Percentiles rank a stretch among this genome's conserved stretches.
These are phyloP conservation scores for Oxyura jamaicensis DNA, from an alignment of 2,113 vertebrate species.

Conservation along the genomic window DNA sequence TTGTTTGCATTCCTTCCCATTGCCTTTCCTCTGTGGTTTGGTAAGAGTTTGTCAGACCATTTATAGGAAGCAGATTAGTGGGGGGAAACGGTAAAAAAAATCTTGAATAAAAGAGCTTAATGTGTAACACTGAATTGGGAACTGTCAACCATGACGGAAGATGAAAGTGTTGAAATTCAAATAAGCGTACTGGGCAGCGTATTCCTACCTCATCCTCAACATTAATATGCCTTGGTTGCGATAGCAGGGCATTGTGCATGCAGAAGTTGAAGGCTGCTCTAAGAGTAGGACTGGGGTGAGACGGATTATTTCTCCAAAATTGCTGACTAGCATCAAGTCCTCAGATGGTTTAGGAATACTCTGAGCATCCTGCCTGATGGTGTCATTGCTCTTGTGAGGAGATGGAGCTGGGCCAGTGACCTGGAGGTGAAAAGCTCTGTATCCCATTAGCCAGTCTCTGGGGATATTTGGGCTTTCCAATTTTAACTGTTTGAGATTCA, in stretches of 20 bases:
- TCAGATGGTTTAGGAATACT: not conserved
- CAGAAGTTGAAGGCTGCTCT: not conserved
- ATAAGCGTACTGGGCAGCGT: not conserved
- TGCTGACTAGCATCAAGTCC: not conserved
- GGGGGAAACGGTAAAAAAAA: not conserved
- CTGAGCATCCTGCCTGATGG: not conserved
- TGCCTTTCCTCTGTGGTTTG: not conserved
- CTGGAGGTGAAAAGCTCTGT: conserved; percentile 1
- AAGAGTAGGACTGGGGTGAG: not conserved
- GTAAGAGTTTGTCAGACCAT: not conserved
- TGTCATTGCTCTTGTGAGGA: not conserved
- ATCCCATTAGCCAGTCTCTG: not conserved
- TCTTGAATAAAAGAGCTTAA: conserved; percentile 39
- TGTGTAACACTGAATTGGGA: not conserved
- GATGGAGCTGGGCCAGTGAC: conserved; percentile 30
- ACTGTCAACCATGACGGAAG: conserved; percentile 4
- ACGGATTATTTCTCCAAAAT: not conserved
- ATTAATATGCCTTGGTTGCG: not conserved
- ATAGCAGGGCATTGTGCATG: not conserved
- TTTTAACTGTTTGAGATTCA: conserved; percentile 18
- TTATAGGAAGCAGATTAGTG: not conserved
- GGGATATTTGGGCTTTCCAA: not conserved
- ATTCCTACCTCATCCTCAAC: not conserved
- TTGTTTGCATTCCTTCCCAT: conserved; percentile 15
- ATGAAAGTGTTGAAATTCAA: conserved; percentile 34